phyloP scores from a whole-genome alignment of 2,113 vertebrate genomes.

The Gymnogyps californianus region DNA sequence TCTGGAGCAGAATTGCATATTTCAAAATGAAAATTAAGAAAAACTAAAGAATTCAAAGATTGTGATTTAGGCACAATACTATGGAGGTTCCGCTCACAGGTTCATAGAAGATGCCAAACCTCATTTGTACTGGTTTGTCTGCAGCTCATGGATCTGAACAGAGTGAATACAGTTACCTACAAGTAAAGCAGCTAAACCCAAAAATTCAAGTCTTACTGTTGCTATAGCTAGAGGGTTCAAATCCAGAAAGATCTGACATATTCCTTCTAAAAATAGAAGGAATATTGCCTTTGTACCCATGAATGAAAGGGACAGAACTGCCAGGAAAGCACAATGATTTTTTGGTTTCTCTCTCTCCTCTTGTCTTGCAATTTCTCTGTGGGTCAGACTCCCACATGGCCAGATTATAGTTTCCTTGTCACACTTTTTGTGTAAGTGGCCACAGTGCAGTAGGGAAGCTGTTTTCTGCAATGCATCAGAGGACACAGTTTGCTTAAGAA shows the following conservation, averaged over 20 bases:
- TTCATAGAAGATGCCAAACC: not conserved
- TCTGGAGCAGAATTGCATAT: not conserved
- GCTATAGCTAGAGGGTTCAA: not conserved
- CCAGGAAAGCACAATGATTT: not conserved
- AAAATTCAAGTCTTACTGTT: not conserved
- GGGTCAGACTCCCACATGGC: not conserved
- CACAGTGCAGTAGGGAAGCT: not conserved
- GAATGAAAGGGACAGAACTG: not conserved
- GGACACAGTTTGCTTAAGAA: not conserved
- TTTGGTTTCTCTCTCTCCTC: not conserved
- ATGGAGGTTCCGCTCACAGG: not conserved
- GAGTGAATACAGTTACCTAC: not conserved
- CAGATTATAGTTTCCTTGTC: not conserved
- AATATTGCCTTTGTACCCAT: not conserved
- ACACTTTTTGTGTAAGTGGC: not conserved
- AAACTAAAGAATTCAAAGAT: not conserved
- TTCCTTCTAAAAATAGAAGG: not conserved
- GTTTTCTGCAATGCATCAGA: not conserved
- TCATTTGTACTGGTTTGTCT: not conserved
- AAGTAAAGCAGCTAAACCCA: not conserved
- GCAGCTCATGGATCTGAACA: not conserved
- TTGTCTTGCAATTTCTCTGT: not conserved
- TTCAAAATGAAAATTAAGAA: not conserved
- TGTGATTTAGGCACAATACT: not conserved
- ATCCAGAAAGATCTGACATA: not conserved